Evolutionary conservation across 2,797 vertebrate species (phyloP).

Genomic region (Rhyacichthys aspro): DNA sequence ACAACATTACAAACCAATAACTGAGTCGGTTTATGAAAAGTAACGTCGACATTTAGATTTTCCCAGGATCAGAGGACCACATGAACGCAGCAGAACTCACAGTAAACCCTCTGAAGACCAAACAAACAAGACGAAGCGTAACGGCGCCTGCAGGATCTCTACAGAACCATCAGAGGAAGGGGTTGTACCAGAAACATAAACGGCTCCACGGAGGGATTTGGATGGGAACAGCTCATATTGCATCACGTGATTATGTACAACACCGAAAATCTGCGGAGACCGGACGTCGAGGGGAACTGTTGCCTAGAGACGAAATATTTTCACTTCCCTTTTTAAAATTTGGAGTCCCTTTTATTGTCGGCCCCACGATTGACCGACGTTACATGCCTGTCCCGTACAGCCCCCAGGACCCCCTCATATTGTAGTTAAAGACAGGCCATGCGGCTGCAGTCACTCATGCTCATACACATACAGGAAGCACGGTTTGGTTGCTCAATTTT

Average conservation of each 20-base stretch:
- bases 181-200: conserved; percentile 73
- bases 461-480: conserved; percentile 93
- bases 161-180: conserved; percentile 41
- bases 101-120: conserved; percentile 44
- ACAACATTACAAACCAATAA: conserved; percentile 32
- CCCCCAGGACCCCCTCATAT: conserved; percentile 69
- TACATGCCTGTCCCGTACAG: conserved; percentile 71
- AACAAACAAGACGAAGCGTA: conserved; percentile 59
- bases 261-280: conserved; percentile 57
- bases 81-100: too few relatives aligned
- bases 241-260: conserved; percentile 80
- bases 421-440: conserved; percentile 90
- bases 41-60: too few relatives aligned
- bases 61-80: too few relatives aligned
- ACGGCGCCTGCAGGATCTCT: conserved; percentile 4
- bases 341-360: conserved; percentile 35
- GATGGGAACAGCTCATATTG: conserved; percentile 64
- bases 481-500: conserved; percentile 82
- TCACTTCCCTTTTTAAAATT: conserved; percentile 38
- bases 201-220: conserved; percentile 67
- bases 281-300: conserved; percentile 48
- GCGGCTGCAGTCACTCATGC: conserved; percentile 93
- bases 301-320: conserved; percentile 66
- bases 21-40: conserved; percentile 16
- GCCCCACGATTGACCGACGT: conserved; percentile 52